Evolutionary conservation across 2,888 invertebrate species (phyloP).

Genomic region (Julus scanicus): DNA sequence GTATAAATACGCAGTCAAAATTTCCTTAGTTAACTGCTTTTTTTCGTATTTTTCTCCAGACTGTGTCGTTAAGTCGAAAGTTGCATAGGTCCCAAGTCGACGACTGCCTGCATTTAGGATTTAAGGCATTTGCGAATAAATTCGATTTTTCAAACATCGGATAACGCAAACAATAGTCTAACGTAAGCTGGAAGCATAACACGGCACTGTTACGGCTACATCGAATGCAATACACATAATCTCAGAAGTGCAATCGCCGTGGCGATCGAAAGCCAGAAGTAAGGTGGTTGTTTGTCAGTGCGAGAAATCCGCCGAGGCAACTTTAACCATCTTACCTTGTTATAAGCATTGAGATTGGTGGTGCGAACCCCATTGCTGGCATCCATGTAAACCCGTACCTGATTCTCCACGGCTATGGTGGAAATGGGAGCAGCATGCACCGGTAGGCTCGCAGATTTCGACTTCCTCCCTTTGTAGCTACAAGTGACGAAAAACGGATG

Average conservation of each 20-base stretch:
- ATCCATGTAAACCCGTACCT: conserved; percentile 95
- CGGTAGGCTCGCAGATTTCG: conserved; percentile 65
- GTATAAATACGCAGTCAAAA: no score
- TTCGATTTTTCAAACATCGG: no score
- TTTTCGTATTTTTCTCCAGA: no score
- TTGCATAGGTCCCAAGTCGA: no score
- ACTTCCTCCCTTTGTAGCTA: conserved; percentile 65
- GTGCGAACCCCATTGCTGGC: conserved; percentile 83
- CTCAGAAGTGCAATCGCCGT: neutral
- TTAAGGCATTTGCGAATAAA: no score
- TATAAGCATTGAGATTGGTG: conserved; percentile 86
- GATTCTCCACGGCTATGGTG: conserved; percentile 79
- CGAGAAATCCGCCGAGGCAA: conserved; percentile 48
- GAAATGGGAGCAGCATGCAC: conserved; percentile 66
- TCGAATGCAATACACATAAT: no score
- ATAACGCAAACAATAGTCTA: no score
- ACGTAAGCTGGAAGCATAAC: no score
- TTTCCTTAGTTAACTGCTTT: no score
- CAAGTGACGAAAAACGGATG: neutral
- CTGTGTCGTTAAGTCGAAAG: no score
- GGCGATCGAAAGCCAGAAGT: neutral
- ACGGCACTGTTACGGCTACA: no score
- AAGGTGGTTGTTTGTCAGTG: conserved; percentile 2
- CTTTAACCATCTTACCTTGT: conserved; percentile 78
- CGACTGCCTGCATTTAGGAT: no score